These are phyloP conservation scores for Metopia argyrocephala DNA, from an alignment of 2,888 invertebrate genomes.

Conservation along the genomic window DNA sequence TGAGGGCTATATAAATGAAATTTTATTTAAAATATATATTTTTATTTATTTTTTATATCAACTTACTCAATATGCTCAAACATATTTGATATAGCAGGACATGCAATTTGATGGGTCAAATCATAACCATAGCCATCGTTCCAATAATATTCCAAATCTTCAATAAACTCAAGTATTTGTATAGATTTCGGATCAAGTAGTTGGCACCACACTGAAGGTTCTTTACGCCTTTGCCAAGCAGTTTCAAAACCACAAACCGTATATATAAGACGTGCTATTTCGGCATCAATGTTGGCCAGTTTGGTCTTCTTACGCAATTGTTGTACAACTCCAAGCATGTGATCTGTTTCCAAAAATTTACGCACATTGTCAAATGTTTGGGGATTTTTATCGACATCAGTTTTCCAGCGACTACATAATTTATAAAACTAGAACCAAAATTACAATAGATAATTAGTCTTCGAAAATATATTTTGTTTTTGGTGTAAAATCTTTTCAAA, in stretches of 20 bases:
- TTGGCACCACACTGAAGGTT: slow-evolving; percentile 88
- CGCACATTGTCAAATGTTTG: slow-evolving; percentile 81
- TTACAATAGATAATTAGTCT: not conserved
- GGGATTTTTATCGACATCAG: slow-evolving; percentile 84
- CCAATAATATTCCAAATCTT: slow-evolving; percentile 90
- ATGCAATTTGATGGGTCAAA: slow-evolving; percentile 87
- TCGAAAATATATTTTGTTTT: no score
- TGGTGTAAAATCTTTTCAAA: no score
- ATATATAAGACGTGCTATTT: slow-evolving; percentile 83
- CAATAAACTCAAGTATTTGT: slow-evolving; percentile 84
- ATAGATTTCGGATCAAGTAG: slow-evolving; percentile 83
- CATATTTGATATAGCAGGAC: slow-evolving; percentile 85
- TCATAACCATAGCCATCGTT: slow-evolving; percentile 88
- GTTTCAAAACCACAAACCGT: slow-evolving; percentile 89
- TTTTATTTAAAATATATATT: not conserved
- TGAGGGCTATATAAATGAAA: slow-evolving; percentile 66
- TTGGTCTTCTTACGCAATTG: slow-evolving; percentile 81
- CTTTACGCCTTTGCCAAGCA: slow-evolving; percentile 83
- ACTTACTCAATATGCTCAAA: slow-evolving; percentile 84
- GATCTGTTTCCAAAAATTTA: slow-evolving; percentile 80
- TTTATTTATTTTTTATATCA: not conserved
- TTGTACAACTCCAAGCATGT: slow-evolving; percentile 80
- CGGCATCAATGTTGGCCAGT: slow-evolving; percentile 82
- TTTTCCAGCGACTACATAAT: slow-evolving; percentile 85
- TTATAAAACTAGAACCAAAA: slow-evolving; percentile 86